Evolutionary conservation across 2,797 vertebrate species (phyloP).

Genomic region (Hypotaenidia okinawae): DNA sequence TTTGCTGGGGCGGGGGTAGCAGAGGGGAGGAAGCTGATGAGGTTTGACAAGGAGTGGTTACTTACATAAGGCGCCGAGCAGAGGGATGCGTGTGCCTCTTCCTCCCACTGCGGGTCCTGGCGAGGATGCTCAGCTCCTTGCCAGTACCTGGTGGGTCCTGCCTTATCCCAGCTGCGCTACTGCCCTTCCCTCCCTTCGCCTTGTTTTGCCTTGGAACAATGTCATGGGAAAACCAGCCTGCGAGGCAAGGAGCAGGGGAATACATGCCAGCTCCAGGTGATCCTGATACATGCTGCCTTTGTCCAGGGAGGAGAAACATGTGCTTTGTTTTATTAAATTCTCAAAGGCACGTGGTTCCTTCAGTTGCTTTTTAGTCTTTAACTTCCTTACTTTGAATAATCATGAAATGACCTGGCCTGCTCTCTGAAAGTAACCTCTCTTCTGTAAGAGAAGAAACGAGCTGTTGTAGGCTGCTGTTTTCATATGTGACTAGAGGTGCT

Average conservation of each 20-base stretch:
- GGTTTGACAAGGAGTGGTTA: not conserved
- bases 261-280: not conserved
- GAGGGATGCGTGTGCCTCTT: not conserved
- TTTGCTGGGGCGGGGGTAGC: not conserved
- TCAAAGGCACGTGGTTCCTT: not conserved
- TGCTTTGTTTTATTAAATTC: not conserved
- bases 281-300: not conserved
- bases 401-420: not conserved
- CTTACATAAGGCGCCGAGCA: not conserved
- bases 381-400: not conserved
- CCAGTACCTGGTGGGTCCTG: rapidly evolving
- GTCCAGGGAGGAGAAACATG: not conserved
- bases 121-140: rapidly evolving
- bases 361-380: not conserved
- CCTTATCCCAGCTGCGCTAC: not conserved
- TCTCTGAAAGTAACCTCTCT: not conserved
- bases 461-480: not conserved
- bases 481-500: not conserved
- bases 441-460: not conserved
- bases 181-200: rapidly evolving
- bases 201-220: not conserved
- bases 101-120: not conserved
- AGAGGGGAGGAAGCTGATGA: not conserved
- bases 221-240: not conserved
- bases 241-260: rapidly evolving